Percentiles rank a stretch among this genome's conserved stretches.
Conservation (phyloP, 2,888 invertebrate species). For the Lissonota sp. region DNA sequence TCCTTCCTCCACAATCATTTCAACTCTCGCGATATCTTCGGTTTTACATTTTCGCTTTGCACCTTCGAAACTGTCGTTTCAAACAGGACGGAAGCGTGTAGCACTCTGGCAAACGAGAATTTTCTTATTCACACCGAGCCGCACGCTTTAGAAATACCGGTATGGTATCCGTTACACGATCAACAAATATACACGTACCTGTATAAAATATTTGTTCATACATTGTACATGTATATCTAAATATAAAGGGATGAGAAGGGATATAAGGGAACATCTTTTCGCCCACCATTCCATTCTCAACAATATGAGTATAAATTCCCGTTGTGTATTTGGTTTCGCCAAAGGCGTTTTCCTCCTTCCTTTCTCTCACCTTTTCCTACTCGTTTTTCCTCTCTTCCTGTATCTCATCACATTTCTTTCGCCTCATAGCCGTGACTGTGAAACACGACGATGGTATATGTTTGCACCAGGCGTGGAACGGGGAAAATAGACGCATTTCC, state of each 20-base stretch:
- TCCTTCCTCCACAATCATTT: background rate
- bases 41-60: background rate
- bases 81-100: conserved; percentile 25
- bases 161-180: conserved; percentile 15
- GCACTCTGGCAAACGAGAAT: conserved; percentile 58
- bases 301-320: conserved; percentile 61
- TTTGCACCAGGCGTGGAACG: background rate
- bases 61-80: conserved; percentile 4
- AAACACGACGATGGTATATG: conserved; percentile 24
- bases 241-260: conserved; percentile 20
- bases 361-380: conserved; percentile 7
- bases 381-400: conserved; percentile 31
- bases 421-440: conserved; percentile 18
- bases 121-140: conserved; percentile 54
- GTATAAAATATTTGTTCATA: background rate
- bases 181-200: conserved; percentile 12
- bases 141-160: background rate
- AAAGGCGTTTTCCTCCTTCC: conserved; percentile 19
- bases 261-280: conserved; percentile 20
- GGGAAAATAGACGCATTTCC: background rate
- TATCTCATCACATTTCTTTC: conserved; percentile 45
- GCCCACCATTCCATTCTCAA: conserved; percentile 42
- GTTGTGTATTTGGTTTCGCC: conserved; percentile 38
- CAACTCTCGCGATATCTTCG: background rate
- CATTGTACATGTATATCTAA: background rate